Base-by-base conservation (phyloP, 1,140 invertebrate species). In the Lycorma delicatula region DNA sequence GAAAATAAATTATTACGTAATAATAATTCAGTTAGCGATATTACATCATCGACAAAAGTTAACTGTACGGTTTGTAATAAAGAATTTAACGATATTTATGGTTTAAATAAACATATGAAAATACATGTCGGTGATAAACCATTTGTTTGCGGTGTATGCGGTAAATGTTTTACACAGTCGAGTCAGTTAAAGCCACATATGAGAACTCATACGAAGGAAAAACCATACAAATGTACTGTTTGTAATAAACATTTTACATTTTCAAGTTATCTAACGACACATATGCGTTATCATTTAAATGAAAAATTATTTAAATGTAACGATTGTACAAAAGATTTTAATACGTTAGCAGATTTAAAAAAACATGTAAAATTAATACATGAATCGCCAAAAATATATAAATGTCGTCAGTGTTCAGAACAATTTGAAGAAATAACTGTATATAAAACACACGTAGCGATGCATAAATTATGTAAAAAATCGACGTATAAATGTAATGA, bases 281-380 rank as follows among this genome's bases (percentile, higher is more conserved):
- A 54, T n/a, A 18, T 44, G 3, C 27, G 57, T 18, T n/a, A 56
- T n/a, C 57, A 59, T 16, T 23, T 34, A 13, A 77, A 75, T 16
- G 79, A 80, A 59, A 74, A 71, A 61, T 78, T 78, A 3, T 79
- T 76, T 57, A 48, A 68, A 11, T 81, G 79, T 58, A 64, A 69
- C 13, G 63, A 69, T 18, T 81, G 78, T 59, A 66, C 67, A 2
- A 77, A 77, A 41, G 75, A 76, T 60, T 83, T 81, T 61, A 75
- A 77, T 3, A 75, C 11, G 12, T 12, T 16, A 1, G 26, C 31
- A 20, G 18, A 7, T 18, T 11, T 55, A 16, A 41, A 54, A 46
- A 11, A 63, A 47, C 68, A 70, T 44, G 63, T 66, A 22, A 56
- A 62, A n/a, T n/a, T n/a, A 36, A 68, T 62, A 1, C 67, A 69